Evolutionary conservation across 1,140 invertebrate species (phyloP), one percentile per base, ranked within the genome.

Genomic region (Polypedilum vanderplanki): DNA sequence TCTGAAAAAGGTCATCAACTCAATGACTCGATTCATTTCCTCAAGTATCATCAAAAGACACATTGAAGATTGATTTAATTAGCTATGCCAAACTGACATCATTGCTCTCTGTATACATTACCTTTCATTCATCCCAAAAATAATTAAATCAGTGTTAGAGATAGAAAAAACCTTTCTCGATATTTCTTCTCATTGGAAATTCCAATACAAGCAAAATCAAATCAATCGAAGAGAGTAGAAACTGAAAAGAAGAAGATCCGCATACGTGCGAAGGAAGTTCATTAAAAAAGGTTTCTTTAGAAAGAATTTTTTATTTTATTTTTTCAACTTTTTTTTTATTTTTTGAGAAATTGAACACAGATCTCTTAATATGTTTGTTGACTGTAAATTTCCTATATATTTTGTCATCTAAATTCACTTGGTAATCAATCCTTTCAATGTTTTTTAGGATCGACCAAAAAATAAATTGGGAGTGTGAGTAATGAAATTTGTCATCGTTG

Each of bases 301-400:
- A 15, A 57, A 57, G 46, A 57, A n/a, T n/a, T n/a, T 57, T 57
- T 57, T 57, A 57, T 57, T 12, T 57, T 57, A 12, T 4, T 46
- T 46, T 46, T 46, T 9, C 12, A 57, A 57, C 3, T 15, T 57
- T 57, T n/a, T n/a, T 57, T 46, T 15, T 8, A 10, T 46, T 46
- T 10, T 57, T 57, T 12, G 46, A 4, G n/a, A 57, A 57, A 57
- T 57, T 57, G 46, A 57, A 15, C 10, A 57, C n/a, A n/a, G 10
- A 57, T 57, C 46, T 57, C 24, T 33, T 4, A n/a, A 15, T 57
- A n/a, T 57, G 46, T 57, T 57, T 57, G 3, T 12, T 57, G 46
- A 57, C 46, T 57, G 46, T 57, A 57, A 57, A 57, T 57, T 57
- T 57, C n/a, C 46, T 57, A n/a, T 57, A n/a, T 57, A 57, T n/a